Conservation (phyloP, 2,113 vertebrate species). For the Colossoma macropomum region DNA sequence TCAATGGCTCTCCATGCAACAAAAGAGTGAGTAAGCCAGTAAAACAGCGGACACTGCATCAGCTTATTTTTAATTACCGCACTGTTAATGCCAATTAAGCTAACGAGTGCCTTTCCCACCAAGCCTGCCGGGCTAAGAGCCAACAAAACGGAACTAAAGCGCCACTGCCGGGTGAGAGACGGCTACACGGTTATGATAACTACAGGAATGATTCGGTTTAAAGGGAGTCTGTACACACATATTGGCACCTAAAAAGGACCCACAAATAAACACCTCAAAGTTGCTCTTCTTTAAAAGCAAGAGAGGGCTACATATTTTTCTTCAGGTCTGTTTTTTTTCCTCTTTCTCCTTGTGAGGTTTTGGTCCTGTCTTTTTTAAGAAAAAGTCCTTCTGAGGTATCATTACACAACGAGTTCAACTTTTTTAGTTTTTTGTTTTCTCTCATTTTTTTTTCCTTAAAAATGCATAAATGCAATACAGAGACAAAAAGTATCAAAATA, state of each 20-base stretch:
- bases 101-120: constrained; percentile 23
- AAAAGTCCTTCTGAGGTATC: constrained; percentile 86
- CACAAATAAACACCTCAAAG: constrained; percentile 71
- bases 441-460: constrained; percentile 81
- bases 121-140: constrained; percentile 31
- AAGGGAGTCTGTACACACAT: constrained; percentile 75
- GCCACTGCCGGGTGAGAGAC: constrained; percentile 54
- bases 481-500: constrained; percentile 88
- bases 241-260: constrained; percentile 78
- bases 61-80: constrained; percentile 25
- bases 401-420: constrained; percentile 78
- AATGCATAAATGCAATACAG: constrained; percentile 85
- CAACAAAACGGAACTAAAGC: constrained; percentile 10
- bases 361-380: constrained; percentile 79
- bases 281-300: constrained; percentile 77
- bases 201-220: constrained; percentile 73
- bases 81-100: constrained; percentile 35
- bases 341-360: constrained; percentile 76
- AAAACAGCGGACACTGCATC: background rate
- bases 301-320: constrained; percentile 80
- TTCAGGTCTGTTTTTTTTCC: constrained; percentile 67
- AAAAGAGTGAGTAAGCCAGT: background rate
- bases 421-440: constrained; percentile 80
- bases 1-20: background rate
- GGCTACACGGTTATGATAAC: constrained; percentile 74